phyloP scores from a whole-genome alignment of 2,113 vertebrate genomes.

The Crocuta crocuta region DNA sequence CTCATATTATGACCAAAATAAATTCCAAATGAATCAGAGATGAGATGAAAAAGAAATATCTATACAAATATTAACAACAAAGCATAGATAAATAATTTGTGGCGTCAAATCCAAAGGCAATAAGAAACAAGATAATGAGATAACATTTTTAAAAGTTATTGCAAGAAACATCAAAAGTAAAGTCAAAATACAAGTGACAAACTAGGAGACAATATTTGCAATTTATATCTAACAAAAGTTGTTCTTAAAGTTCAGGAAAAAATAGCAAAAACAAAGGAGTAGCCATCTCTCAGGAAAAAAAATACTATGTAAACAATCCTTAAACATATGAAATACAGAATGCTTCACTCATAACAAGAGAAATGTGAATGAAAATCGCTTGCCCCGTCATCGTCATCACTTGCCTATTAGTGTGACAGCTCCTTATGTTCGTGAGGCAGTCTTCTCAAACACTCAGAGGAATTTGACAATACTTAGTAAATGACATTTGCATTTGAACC shows the following conservation, averaged over 20 bases:
- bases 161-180: background rate
- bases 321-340: background rate
- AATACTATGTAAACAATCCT: background rate
- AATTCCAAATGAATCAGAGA: background rate
- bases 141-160: background rate
- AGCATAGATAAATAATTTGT: background rate
- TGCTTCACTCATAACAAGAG: background rate
- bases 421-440: background rate
- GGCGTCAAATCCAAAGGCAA: background rate
- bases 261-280: background rate
- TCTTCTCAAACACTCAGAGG: background rate
- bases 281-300: background rate
- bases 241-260: background rate
- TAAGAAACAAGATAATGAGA: background rate
- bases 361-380: background rate
- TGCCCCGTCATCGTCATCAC: background rate
- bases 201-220: background rate
- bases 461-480: background rate
- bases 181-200: background rate
- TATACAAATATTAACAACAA: background rate
- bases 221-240: background rate
- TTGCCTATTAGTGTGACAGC: background rate
- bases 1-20: background rate
- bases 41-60: background rate
- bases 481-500: background rate